Conservation (phyloP, 2,113 vertebrate genomes). For the Chauna torquata region DNA sequence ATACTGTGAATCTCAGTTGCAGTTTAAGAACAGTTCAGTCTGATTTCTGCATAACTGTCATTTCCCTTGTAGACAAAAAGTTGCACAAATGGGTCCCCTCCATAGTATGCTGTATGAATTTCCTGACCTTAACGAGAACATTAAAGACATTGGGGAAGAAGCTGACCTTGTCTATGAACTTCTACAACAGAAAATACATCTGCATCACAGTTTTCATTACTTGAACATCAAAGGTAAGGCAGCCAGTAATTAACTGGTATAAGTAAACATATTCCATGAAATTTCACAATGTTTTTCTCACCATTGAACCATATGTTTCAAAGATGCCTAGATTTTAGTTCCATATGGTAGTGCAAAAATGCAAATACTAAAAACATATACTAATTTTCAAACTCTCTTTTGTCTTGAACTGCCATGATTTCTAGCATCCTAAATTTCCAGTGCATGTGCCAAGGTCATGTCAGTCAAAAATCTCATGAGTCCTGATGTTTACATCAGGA, state of each 20-base stretch:
- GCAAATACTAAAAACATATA: background rate
- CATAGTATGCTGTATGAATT: slow-evolving; percentile 61
- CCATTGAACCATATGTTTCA: background rate
- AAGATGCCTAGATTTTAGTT: background rate
- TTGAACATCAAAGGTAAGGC: slow-evolving; percentile 61
- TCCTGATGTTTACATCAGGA: background rate
- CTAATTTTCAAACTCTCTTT: background rate
- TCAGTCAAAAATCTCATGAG: background rate
- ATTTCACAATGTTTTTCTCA: background rate
- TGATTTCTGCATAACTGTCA: background rate
- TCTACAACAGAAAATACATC: slow-evolving; percentile 48
- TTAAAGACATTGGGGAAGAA: slow-evolving; percentile 74
- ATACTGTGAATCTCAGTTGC: background rate
- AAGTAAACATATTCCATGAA: background rate
- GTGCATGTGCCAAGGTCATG: background rate
- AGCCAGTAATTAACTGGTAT: background rate
- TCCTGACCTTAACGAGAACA: slow-evolving; percentile 73
- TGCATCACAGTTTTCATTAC: slow-evolving; percentile 27
- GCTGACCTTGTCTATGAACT: slow-evolving; percentile 70
- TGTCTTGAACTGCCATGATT: background rate
- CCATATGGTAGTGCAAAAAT: background rate
- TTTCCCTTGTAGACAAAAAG: slow-evolving; percentile 73
- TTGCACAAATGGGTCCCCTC: slow-evolving; percentile 70
- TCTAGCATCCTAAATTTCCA: background rate
- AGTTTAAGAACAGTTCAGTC: background rate